phyloP scores from a whole-genome alignment of 1,140 invertebrate genomes.

The Zaprionus tsacasi region DNA sequence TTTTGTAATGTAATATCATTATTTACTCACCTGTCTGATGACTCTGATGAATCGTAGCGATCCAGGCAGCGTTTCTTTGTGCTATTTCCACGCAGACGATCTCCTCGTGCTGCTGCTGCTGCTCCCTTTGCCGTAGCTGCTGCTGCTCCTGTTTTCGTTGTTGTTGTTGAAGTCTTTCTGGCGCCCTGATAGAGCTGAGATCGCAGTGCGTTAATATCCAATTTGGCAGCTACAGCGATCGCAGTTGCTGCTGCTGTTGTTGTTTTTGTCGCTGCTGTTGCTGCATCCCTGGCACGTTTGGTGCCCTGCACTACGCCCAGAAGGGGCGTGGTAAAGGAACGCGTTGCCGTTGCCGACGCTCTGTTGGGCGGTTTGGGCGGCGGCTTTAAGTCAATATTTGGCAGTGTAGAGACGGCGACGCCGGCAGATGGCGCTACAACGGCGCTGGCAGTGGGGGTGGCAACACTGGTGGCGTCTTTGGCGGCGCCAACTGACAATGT shows the following conservation, averaged over 20 bases:
- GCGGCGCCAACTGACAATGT: conserved; percentile 62
- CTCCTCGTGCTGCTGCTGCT: conserved; percentile 25
- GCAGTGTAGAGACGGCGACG: conserved; percentile 12
- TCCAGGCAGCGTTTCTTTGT: conserved; percentile 93
- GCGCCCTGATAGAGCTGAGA: conserved; percentile 73
- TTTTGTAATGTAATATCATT: conserved; percentile 7
- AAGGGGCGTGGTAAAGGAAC: conserved; percentile 55
- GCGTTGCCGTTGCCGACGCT: conserved; percentile 10
- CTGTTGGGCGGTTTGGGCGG: conserved; percentile 49
- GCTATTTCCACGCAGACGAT: conserved; percentile 84
- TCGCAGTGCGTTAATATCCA: conserved; percentile 74
- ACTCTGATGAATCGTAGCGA: conserved; percentile 95
- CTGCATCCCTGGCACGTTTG: conserved; percentile 48
- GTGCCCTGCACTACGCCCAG: conserved; percentile 64
- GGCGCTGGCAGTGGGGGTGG: background rate
- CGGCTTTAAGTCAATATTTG: conserved; percentile 63
- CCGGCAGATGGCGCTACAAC: conserved; percentile 41
- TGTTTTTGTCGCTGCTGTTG: conserved; percentile 4
- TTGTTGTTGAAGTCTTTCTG: conserved; percentile 53
- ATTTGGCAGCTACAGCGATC: conserved; percentile 43
- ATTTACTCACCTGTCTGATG: conserved; percentile 92
- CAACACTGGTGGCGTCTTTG: conserved; percentile 23
- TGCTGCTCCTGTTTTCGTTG: conserved; percentile 11
- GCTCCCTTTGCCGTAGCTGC: background rate
- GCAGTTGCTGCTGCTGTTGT: background rate